Evolutionary conservation across 2,113 vertebrate species (phyloP).

Genomic region (Leucoraja erinaceus): DNA sequence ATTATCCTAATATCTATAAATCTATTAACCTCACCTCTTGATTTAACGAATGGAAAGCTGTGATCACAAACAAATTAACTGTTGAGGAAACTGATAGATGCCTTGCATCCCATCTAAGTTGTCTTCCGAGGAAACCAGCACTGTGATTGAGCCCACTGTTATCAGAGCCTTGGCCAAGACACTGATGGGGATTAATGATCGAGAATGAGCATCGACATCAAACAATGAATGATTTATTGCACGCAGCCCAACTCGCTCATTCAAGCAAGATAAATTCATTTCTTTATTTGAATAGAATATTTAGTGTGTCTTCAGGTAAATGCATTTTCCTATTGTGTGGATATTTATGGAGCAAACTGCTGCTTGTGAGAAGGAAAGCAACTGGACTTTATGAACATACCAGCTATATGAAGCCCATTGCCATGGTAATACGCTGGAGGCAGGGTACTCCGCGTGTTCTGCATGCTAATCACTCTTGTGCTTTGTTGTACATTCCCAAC

Average conservation of each 20-base stretch:
- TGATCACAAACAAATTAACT: not conserved
- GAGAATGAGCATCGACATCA: not conserved
- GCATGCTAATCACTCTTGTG: conserved; percentile 2
- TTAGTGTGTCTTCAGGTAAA: conserved; percentile 21
- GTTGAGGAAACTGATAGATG: not conserved
- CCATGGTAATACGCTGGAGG: not conserved
- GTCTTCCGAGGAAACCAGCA: not conserved
- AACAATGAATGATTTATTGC: conserved; percentile 30
- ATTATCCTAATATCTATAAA: too few species aligned
- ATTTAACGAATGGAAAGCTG: not conserved
- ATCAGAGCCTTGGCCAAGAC: not conserved
- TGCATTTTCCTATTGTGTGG: not conserved
- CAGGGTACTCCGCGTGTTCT: not conserved
- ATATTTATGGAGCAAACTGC: conserved; percentile 9
- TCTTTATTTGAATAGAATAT: conserved; percentile 33
- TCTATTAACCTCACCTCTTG: not conserved
- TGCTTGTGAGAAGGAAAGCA: not conserved
- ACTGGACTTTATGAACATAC: not conserved
- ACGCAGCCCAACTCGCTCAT: not conserved
- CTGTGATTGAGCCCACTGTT: not conserved
- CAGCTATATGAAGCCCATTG: not conserved
- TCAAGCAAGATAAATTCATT: conserved; percentile 19
- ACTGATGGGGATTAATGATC: not conserved
- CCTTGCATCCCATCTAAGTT: not conserved
- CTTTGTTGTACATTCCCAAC: not conserved